These are phyloP conservation scores for Drosophila emarginata DNA, from an alignment of 2,888 invertebrate species.

Conservation along the genomic window DNA sequence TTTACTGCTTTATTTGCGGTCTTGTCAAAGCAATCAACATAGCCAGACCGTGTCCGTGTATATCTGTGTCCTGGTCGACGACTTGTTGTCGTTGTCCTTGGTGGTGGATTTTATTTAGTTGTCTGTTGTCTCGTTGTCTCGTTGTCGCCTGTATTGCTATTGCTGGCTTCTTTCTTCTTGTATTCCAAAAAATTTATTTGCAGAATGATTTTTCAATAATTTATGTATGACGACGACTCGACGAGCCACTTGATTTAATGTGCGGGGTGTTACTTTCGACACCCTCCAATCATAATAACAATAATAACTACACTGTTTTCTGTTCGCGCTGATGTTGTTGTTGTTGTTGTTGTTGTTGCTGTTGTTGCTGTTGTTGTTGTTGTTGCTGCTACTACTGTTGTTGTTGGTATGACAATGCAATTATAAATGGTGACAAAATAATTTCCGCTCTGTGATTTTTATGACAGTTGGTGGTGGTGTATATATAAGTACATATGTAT, in stretches of 20 bases:
- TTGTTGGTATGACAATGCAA: conserved; percentile 79
- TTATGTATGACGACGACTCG: conserved; percentile 67
- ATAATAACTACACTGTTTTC: conserved; percentile 37
- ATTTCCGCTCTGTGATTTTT: conserved; percentile 81
- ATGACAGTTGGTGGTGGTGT: conserved; percentile 74
- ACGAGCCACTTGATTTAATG: conserved; percentile 73
- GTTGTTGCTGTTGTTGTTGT: too few species aligned
- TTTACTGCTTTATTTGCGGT: conserved; percentile 72
- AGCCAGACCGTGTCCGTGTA: conserved; percentile 42
- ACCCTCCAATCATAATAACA: conserved; percentile 69
- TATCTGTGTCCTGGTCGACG: conserved; percentile 4
- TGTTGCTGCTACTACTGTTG: conserved; percentile 19
- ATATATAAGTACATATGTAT: conserved; percentile 1
- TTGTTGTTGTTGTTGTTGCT: conserved; percentile 14
- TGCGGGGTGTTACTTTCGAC: conserved; percentile 79
- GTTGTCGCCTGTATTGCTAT: conserved; percentile 6
- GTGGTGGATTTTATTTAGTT: conserved; percentile 70
- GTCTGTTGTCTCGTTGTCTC: conserved; percentile 20
- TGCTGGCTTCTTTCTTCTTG: conserved; percentile 14
- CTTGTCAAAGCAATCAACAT: conserved; percentile 71
- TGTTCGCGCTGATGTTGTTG: background rate
- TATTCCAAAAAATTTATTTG: conserved; percentile 69
- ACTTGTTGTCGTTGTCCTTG: conserved; percentile 14
- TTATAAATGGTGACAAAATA: conserved; percentile 82
- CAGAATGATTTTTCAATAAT: conserved; percentile 79